These are phyloP conservation scores for Cyrtonyx montezumae DNA, from an alignment of 2,113 vertebrate genomes.

Conservation along the genomic window DNA sequence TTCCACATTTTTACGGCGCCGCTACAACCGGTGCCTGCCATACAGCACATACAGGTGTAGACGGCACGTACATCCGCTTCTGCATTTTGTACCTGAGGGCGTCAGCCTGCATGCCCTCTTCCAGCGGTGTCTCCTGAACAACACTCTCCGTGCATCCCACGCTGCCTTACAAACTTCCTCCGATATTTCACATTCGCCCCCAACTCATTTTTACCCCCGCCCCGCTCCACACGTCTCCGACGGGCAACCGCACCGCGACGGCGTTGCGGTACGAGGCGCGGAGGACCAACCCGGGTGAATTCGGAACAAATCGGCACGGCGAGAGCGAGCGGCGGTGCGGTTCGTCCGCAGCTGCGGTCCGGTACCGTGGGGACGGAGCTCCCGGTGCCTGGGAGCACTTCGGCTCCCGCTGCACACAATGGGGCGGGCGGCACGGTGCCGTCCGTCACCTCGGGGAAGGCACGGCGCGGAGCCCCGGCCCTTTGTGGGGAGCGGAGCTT, in stretches of 20 bases:
- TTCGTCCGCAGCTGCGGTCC: neutral
- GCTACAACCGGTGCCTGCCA: neutral
- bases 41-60: neutral
- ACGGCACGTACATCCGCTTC: neutral
- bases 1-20: neutral
- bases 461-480: neutral
- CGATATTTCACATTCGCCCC: conserved; percentile 27
- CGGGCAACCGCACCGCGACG: neutral
- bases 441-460: conserved; percentile 67
- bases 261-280: neutral
- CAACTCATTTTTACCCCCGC: conserved; percentile 26
- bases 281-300: neutral
- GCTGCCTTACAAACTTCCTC: conserved; percentile 37
- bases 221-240: conserved; percentile 17
- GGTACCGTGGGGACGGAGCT: neutral
- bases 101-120: neutral
- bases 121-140: neutral
- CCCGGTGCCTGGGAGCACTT: neutral
- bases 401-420: conserved; percentile 19
- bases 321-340: neutral
- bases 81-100: neutral
- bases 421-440: neutral
- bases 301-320: neutral
- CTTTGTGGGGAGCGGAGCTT: neutral
- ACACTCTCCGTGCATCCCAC: neutral